These are phyloP conservation scores for Platanista minor DNA, from an alignment of 2,113 vertebrate genomes.

Conservation along the genomic window DNA sequence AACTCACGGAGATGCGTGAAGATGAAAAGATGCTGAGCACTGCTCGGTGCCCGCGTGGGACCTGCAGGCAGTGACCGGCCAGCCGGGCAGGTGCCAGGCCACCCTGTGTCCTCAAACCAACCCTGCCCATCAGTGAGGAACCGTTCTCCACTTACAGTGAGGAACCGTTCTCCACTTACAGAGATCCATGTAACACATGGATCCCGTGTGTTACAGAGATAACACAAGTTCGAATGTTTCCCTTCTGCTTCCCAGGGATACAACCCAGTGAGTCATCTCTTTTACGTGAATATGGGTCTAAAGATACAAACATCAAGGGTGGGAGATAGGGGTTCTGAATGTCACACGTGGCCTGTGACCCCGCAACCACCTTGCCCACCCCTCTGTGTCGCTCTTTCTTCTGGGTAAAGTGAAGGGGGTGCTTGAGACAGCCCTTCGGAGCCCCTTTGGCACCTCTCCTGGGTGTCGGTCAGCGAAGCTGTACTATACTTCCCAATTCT, in stretches of 20 bases:
- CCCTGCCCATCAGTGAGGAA: not conserved
- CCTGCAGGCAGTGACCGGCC: not conserved
- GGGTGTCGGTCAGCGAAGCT: not conserved
- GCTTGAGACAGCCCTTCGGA: not conserved
- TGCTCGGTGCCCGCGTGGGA: not conserved
- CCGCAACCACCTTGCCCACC: not conserved
- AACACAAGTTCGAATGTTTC: not conserved
- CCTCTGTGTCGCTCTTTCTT: not conserved
- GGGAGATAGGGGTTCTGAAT: not conserved
- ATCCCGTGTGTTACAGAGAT: too few relatives aligned
- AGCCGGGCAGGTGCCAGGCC: not conserved
- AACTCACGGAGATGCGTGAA: not conserved
- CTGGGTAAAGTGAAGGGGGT: not conserved
- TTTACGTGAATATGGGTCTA: not conserved
- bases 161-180: too few relatives aligned
- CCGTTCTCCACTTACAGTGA: not conserved
- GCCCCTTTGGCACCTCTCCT: not conserved
- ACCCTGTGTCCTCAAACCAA: not conserved
- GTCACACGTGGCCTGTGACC: not conserved
- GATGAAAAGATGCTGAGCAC: accelerated
- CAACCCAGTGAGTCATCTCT: not conserved
- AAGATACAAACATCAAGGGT: not conserved
- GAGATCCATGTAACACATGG: too few relatives aligned
- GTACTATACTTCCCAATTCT: not conserved
- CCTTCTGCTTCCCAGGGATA: not conserved